Evolutionary conservation across 1,140 invertebrate species (phyloP), one percentile per base, ranked within the genome.

Genomic region (Procambarus virginalis): DNA sequence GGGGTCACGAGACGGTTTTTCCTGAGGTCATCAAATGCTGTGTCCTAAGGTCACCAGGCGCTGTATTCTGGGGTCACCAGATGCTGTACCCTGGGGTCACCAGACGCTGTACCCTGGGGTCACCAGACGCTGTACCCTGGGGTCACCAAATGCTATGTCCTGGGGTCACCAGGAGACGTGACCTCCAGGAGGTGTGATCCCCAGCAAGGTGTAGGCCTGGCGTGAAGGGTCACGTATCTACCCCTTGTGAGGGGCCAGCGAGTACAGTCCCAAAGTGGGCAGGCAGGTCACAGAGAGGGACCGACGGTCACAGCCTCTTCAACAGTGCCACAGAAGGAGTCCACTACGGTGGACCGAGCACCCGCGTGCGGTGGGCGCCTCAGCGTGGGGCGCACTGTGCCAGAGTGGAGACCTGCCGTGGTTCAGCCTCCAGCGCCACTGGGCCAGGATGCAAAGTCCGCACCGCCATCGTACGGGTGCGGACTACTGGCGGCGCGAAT

Each of bases 401-500:
- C 51, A 12, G 8, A 17, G n/a, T 73, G 68, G 4, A 8, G 68
- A 22, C 17, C 10, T 10, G 64, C 64, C 64, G n/a, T 3, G 68
- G 14, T 34, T 34, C n/a, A 73, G 22, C n/a, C 68, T 9, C n/a
- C 5, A 73, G 68, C 68, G 68, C n/a, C 68, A n/a, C 68, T 73
- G 5, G 68, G 68, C 68, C 68, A 73, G 22, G 34, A 73, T 22
- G 68, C 68, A 73, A n/a, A 8, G 68, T 34, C 68, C 68, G 68
- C 68, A 73, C 68, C 68, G 68, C 68, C 68, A 73, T 73, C 68
- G 34, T 73, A n/a, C 68, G 68, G 68, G 68, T 22, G 68, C 68
- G 68, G n/a, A 73, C 68, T 6, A 73, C n/a, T 22, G n/a, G 20
- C 68, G 51, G 51, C 51, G 51, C 51, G 12, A 12, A 6, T 4